Conservation (phyloP, 2,797 vertebrate species). For the Paedocypris micromegethes region DNA sequence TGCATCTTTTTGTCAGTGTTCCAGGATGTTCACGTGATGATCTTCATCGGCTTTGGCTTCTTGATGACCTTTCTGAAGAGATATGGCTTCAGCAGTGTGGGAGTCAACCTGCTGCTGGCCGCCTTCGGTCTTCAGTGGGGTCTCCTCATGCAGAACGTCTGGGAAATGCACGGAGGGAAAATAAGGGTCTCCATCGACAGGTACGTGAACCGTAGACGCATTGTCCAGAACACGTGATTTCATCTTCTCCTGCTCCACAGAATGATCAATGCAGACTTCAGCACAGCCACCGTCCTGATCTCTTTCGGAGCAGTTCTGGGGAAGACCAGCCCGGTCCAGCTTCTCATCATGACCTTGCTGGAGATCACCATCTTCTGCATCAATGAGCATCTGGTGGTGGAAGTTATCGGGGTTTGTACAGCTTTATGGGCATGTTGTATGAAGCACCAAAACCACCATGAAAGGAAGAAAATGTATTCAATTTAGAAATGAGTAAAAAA, state of each 20-base stretch:
- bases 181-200: constrained; percentile 67
- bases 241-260: constrained; percentile 55
- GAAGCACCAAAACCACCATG: no score
- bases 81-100: constrained; percentile 92
- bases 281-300: constrained; percentile 89
- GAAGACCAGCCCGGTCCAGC: constrained; percentile 90
- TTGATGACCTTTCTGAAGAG: constrained; percentile 96
- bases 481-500: no score
- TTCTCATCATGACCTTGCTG: constrained; percentile 87
- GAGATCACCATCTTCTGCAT: constrained; percentile 83
- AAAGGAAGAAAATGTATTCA: no score
- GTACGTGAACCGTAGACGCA: constrained; percentile 55
- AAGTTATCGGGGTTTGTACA: constrained; percentile 60
- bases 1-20: constrained; percentile 71
- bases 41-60: constrained; percentile 95
- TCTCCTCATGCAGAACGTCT: constrained; percentile 76
- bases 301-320: constrained; percentile 95
- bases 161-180: constrained; percentile 60
- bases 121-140: constrained; percentile 95
- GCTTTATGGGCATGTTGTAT: not conserved
- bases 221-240: no score
- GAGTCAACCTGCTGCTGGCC: constrained; percentile 86
- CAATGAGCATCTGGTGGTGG: constrained; percentile 79
- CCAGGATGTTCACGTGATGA: constrained; percentile 95
- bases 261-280: constrained; percentile 96